Evolutionary conservation across 2,888 invertebrate species (phyloP), one percentile per base, ranked within the genome.

Genomic region (Halocaridina rubra): DNA sequence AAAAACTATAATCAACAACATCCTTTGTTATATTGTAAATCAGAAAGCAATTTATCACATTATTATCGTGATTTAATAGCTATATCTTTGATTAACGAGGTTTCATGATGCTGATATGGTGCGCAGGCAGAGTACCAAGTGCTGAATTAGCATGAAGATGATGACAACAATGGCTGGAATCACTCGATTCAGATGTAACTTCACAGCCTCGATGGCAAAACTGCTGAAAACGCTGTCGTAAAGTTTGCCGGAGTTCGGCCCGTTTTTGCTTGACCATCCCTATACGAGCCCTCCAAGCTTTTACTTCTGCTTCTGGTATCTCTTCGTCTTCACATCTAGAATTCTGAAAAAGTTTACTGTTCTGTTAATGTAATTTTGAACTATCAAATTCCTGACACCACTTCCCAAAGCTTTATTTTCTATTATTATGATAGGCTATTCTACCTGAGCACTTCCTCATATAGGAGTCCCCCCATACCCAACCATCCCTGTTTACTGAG

Each of bases 261-360:
- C 85, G 53, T 46, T 85, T 80, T 61, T 85, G 80, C 8, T 80
- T 76, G 3, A 85, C 85, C 10, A 71, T 16, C 22, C 81, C 81
- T 19, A 81, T 57, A 7, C 81, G 80, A 8, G 80, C 85, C 32
- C 76, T 74, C 85, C 85, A 85, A 13, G 80, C 85, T 33, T 71
- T 64, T n/a, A 85, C 85, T 53, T 85, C 85, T 7, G 85, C 85
- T 61, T 85, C 85, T 3, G 85, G 85, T 30, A 85, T 85, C 33
- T 80, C 80, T 24, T 85, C 85, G 27, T 80, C 80, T 19, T 85
- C 85, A 77, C 85, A 80, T 24, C 80, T 67, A 1, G 80, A 81
- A 39, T 85, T 80, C 85, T 85, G 39, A 10, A 24, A 24, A 10
- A 33, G n/a, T n/a, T n/a, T n/a, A n/a, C n/a, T n/a, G n/a, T n/a